phyloP scores from a whole-genome alignment of 2,888 invertebrate genomes.

The Chesias legatella region DNA sequence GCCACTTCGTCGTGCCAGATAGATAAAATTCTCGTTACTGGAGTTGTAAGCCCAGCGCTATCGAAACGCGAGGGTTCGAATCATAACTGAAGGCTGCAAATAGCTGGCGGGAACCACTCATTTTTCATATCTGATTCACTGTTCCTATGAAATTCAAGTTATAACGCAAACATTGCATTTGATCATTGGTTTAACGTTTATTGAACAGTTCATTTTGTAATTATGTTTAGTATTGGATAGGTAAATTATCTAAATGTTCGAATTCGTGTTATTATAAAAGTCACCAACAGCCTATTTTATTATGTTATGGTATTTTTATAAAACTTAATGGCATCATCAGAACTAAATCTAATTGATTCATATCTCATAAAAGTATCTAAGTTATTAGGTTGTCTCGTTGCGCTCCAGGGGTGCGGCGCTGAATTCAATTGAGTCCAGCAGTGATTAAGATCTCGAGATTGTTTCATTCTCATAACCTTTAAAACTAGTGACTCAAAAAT shows the following conservation, averaged over 20 bases:
- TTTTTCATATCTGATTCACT: slow-evolving; percentile 31
- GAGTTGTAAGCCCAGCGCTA: slow-evolving; percentile 14
- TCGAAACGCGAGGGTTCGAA: slow-evolving; percentile 24
- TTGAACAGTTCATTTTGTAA: slow-evolving; percentile 3
- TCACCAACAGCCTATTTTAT: too few species aligned
- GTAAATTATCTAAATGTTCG: too few species aligned
- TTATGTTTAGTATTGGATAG: too few species aligned
- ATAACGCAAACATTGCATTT: slow-evolving; percentile 3
- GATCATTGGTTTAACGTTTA: slow-evolving; percentile 4
- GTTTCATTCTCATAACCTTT: slow-evolving; percentile 23
- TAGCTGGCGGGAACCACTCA: slow-evolving; percentile 22
- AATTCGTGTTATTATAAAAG: too few species aligned
- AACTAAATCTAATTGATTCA: neutral
- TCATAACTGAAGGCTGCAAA: slow-evolving; percentile 29
- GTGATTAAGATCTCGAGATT: slow-evolving; percentile 2
- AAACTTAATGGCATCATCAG: too few species aligned
- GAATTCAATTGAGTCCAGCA: slow-evolving; percentile 15
- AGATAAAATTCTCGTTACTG: slow-evolving; percentile 53
- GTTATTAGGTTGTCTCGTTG: slow-evolving; percentile 15
- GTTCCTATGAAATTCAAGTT: slow-evolving; percentile 18
- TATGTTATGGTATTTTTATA: too few species aligned
- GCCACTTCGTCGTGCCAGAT: slow-evolving; percentile 42
- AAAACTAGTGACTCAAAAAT: slow-evolving; percentile 11
- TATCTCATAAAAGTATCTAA: slow-evolving; percentile 9
- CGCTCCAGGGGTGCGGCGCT: slow-evolving; percentile 10